Conservation (phyloP, 92 coral and sea anemone genomes). For the Palythoa caribaeorum region DNA sequence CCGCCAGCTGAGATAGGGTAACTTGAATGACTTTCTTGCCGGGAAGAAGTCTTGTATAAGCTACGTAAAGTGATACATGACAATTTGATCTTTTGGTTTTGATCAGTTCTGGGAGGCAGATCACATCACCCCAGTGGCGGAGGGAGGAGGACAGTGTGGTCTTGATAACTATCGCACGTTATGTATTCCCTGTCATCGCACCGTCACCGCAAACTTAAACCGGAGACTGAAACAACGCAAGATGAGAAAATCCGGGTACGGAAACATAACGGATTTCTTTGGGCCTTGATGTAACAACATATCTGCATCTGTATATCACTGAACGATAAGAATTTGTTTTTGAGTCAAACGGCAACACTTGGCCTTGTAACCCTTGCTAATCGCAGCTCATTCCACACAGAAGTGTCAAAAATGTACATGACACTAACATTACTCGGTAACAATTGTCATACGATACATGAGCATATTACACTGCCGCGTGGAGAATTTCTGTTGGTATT, state of each 20-base stretch:
- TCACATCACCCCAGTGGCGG: constrained; percentile 93
- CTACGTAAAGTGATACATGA: background rate
- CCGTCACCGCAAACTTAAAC: constrained; percentile 78
- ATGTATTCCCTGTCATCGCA: constrained; percentile 96
- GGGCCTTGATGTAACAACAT: constrained; percentile 6
- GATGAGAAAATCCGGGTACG: constrained; percentile 67
- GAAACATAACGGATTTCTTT: constrained; percentile 80
- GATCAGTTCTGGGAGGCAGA: constrained; percentile 99
- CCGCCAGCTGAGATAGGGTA: too few species aligned
- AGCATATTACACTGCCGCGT: too few species aligned
- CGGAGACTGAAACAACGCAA: constrained; percentile 74
- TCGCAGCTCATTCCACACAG: too few species aligned
- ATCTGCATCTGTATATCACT: background rate
- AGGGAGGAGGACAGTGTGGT: constrained; percentile 99
- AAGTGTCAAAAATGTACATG: too few species aligned
- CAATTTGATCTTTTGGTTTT: background rate
- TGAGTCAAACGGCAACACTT: too few species aligned
- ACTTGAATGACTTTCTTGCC: too few species aligned
- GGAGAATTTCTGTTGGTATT: too few species aligned
- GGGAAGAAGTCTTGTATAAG: too few species aligned
- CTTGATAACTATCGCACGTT: constrained; percentile 91
- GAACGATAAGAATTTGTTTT: too few species aligned
- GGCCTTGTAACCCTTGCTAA: too few species aligned
- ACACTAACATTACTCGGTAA: too few species aligned
- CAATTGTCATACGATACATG: too few species aligned